Evolutionary conservation across 1,140 invertebrate genomes (phyloP).

Genomic region (Orius insidiosus): DNA sequence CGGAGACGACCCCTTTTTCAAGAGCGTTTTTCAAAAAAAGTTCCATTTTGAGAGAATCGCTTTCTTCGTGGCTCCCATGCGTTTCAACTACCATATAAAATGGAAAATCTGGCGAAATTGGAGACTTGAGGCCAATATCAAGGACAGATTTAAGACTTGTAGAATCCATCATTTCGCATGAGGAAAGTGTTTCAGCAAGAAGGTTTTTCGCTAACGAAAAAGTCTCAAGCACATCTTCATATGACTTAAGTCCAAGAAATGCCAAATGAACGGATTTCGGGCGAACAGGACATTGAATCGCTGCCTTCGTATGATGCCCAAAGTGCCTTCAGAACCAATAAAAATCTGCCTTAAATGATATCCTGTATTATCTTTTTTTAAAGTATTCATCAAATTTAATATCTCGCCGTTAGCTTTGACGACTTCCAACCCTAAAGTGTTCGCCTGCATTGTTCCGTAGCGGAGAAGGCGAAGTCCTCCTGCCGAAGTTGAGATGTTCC

Average conservation of each 20-base stretch:
- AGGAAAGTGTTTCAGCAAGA: conserved; percentile 78
- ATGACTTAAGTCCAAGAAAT: conserved; percentile 67
- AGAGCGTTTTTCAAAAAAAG: conserved; percentile 59
- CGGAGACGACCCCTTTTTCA: conserved; percentile 45
- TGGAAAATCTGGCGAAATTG: conserved; percentile 33
- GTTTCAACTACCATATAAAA: conserved; percentile 90
- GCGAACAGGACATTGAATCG: conserved; percentile 70
- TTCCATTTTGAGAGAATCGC: conserved; percentile 77
- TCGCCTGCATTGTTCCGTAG: conserved; percentile 90
- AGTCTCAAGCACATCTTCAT: conserved; percentile 57
- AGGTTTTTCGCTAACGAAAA: conserved; percentile 51
- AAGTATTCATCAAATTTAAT: conserved; percentile 62
- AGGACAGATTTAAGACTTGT: conserved; percentile 41
- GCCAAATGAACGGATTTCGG: conserved; percentile 67
- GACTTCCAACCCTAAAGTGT: conserved; percentile 79
- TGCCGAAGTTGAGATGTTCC: conserved; percentile 92
- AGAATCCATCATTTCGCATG: conserved; percentile 82
- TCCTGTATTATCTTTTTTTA: conserved; percentile 96
- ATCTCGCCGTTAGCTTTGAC: conserved; percentile 76
- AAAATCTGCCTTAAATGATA: conserved; percentile 89
- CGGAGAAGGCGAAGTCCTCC: conserved; percentile 82
- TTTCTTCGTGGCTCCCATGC: conserved; percentile 58
- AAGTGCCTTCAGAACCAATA: conserved; percentile 91
- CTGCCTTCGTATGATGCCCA: conserved; percentile 89
- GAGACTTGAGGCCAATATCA: conserved; percentile 19